Evolutionary conservation across 2,113 vertebrate genomes (phyloP).

Genomic region (Serinus canaria): DNA sequence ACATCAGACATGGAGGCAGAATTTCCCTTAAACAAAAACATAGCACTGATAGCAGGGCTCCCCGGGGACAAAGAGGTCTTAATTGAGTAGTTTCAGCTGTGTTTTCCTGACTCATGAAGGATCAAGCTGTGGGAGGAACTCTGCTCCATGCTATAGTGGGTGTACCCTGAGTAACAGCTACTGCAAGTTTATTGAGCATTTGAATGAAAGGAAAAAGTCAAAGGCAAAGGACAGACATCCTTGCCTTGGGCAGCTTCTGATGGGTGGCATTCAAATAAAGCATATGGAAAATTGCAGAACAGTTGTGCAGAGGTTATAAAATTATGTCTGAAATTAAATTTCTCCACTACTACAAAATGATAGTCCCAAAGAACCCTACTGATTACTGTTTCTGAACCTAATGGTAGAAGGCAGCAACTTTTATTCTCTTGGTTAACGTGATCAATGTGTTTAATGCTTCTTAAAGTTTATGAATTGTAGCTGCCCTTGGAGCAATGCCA

Average conservation of each 20-base stretch:
- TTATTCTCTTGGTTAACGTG: slow-evolving; percentile 49
- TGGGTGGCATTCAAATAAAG: slow-evolving; percentile 42
- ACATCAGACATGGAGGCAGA: not conserved
- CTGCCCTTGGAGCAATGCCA: slow-evolving; percentile 41
- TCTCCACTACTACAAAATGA: slow-evolving; percentile 35
- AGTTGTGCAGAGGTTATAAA: slow-evolving; percentile 62
- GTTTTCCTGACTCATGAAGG: not conserved
- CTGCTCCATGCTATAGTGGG: not conserved
- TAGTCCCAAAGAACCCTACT: slow-evolving; percentile 59
- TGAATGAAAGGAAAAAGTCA: slow-evolving; percentile 15
- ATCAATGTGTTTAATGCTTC: slow-evolving; percentile 63
- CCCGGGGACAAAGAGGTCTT: not conserved
- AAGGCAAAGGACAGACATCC: slow-evolving; percentile 44
- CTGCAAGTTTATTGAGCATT: not conserved
- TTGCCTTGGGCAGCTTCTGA: slow-evolving; percentile 17
- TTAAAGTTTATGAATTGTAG: slow-evolving; percentile 58
- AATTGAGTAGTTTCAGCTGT: not conserved
- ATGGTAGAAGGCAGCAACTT: slow-evolving; percentile 43
- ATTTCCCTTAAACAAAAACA: not conserved
- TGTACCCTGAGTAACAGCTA: not conserved
- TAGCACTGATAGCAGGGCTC: fast-evolving
- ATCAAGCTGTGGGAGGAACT: not conserved
- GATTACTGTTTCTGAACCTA: slow-evolving; percentile 42
- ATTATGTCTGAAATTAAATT: slow-evolving; percentile 48
- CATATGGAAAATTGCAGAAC: slow-evolving; percentile 63